phyloP scores from a whole-genome alignment of 2,113 vertebrate genomes.

The Casuarius casuarius region DNA sequence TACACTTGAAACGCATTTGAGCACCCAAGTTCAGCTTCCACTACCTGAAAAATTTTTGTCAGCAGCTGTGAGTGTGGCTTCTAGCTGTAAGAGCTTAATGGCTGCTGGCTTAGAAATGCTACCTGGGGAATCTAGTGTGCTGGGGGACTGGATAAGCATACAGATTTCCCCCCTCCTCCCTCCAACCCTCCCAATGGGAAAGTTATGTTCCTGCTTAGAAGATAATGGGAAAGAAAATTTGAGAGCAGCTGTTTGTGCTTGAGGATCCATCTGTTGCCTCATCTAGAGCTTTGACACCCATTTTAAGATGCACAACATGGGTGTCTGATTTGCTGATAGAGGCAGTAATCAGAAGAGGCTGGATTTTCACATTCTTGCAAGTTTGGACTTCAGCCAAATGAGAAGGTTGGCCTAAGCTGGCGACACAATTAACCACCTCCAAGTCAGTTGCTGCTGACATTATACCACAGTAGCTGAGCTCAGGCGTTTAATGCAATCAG shows the following conservation, averaged over 20 bases:
- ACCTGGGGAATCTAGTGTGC: neutral
- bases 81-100: neutral
- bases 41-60: neutral
- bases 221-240: neutral
- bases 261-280: neutral
- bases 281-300: fast-evolving
- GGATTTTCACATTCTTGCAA: neutral
- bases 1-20: neutral
- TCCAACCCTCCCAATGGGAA: neutral
- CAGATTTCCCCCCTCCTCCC: neutral
- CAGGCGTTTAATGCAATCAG: neutral
- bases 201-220: neutral
- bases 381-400: neutral
- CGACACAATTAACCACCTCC: neutral
- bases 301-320: neutral
- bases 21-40: neutral
- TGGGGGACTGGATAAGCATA: neutral
- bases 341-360: neutral
- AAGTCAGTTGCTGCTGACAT: neutral
- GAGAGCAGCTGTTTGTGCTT: neutral
- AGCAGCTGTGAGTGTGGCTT: neutral
- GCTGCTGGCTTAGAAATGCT: neutral
- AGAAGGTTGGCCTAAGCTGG: neutral
- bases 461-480: neutral
- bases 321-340: neutral